Evolutionary conservation across 2,888 invertebrate species (phyloP).

Genomic region (Rutpela maculata): DNA sequence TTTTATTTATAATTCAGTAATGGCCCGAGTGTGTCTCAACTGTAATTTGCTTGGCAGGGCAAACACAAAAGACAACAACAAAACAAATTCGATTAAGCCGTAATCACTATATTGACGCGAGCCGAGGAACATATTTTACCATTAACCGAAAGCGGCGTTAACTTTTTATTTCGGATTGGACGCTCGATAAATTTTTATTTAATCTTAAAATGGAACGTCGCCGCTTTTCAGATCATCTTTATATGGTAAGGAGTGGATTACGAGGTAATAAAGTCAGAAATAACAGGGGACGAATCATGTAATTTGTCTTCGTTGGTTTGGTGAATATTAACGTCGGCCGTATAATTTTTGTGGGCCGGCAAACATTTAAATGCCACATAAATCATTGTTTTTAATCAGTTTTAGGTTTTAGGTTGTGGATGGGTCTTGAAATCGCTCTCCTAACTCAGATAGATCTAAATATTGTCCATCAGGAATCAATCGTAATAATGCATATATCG

Average conservation of each 20-base stretch:
- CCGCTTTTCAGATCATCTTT: background rate
- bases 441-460: too few species aligned
- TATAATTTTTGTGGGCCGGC: too few species aligned
- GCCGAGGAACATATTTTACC: slow-evolving; percentile 24
- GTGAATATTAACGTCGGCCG: too few species aligned
- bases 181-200: slow-evolving; percentile 29
- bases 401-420: too few species aligned
- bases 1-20: slow-evolving; percentile 7
- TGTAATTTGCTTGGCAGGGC: background rate
- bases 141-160: slow-evolving; percentile 27
- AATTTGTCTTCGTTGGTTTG: background rate
- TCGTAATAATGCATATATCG: too few species aligned
- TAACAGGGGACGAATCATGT: background rate
- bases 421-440: too few species aligned
- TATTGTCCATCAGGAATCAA: too few species aligned
- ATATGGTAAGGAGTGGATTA: background rate
- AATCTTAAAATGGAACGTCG: slow-evolving; percentile 14
- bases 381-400: too few species aligned
- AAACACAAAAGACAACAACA: slow-evolving; percentile 14
- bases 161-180: slow-evolving; percentile 21
- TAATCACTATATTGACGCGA: slow-evolving; percentile 22
- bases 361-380: too few species aligned
- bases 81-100: slow-evolving; percentile 25
- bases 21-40: background rate
- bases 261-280: background rate